A percentile compares a stretch with the other conserved stretches of the same genome.
These are phyloP conservation scores for Hymenochirus boettgeri DNA, from an alignment of 2,113 vertebrate species.

Conservation along the genomic window DNA sequence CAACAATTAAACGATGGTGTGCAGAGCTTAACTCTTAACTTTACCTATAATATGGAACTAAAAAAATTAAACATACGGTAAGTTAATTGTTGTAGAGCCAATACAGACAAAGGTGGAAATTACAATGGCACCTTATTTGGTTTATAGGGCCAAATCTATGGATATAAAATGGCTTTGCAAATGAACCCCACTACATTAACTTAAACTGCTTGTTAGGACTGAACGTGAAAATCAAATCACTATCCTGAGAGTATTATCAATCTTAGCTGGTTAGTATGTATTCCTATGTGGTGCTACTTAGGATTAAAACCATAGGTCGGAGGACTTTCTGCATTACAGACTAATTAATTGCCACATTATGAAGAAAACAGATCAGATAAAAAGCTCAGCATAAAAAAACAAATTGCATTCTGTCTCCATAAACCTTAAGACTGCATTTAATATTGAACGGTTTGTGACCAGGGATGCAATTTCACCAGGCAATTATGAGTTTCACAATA, in stretches of 20 bases:
- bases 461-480: slow-evolving; percentile 17
- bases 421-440: slow-evolving; percentile 11
- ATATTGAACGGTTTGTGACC: slow-evolving; percentile 24
- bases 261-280: slow-evolving; percentile 22
- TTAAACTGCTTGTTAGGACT: too few relatives aligned
- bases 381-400: slow-evolving; percentile 10
- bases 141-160: too few relatives aligned
- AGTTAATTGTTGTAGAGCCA: too few relatives aligned
- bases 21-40: too few relatives aligned
- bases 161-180: too few relatives aligned
- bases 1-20: too few relatives aligned
- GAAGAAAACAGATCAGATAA: slow-evolving; percentile 14
- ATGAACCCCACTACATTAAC: too few relatives aligned
- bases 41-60: too few relatives aligned
- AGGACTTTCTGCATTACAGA: slow-evolving; percentile 10
- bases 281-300: slow-evolving; percentile 1
- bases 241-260: slow-evolving; percentile 19
- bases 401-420: not conserved
- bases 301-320: slow-evolving; percentile 14
- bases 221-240: not conserved
- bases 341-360: slow-evolving; percentile 27
- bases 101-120: too few relatives aligned
- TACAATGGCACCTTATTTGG: too few relatives aligned
- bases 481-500: slow-evolving; percentile 25
- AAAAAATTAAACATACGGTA: too few relatives aligned